Evolutionary conservation across 2,888 invertebrate genomes (phyloP).

Genomic region (Acrocera orbiculus): DNA sequence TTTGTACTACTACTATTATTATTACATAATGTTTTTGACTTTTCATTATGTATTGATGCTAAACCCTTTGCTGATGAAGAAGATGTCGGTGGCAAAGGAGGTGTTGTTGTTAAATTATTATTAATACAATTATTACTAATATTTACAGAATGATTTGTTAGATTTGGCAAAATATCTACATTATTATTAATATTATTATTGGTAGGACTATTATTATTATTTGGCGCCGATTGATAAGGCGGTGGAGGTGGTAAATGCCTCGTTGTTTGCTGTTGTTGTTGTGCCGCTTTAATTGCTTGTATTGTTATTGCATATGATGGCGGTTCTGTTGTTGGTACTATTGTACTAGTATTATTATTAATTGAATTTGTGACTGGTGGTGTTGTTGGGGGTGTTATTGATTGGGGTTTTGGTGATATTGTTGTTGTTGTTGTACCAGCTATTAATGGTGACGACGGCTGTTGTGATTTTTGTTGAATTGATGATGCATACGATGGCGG

Average conservation of each 20-base stretch:
- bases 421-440: slow-evolving; percentile 28
- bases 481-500: slow-evolving; percentile 71
- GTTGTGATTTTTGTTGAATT: slow-evolving; percentile 50
- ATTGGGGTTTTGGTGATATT: slow-evolving; percentile 34
- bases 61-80: slow-evolving; percentile 12
- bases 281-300: slow-evolving; percentile 42
- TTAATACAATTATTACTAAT: slow-evolving; percentile 20
- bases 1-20: slow-evolving; percentile 2
- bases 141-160: slow-evolving; percentile 1
- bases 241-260: slow-evolving; percentile 50
- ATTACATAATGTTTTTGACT: slow-evolving; percentile 9
- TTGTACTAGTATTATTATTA: slow-evolving; percentile 29
- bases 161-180: slow-evolving; percentile 14
- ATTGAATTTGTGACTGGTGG: slow-evolving; percentile 36
- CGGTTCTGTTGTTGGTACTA: slow-evolving; percentile 68
- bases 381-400: slow-evolving; percentile 35
- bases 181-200: slow-evolving; percentile 18
- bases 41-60: slow-evolving; percentile 23
- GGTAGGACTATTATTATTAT: slow-evolving; percentile 12
- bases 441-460: slow-evolving; percentile 35
- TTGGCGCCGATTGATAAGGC: slow-evolving; percentile 39
- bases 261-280: slow-evolving; percentile 20
- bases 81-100: slow-evolving; percentile 35
- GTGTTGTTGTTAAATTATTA: slow-evolving; percentile 32
- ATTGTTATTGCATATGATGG: slow-evolving; percentile 86